Conservation (phyloP, 1,140 invertebrate genomes). For the Apolygus lucorum region DNA sequence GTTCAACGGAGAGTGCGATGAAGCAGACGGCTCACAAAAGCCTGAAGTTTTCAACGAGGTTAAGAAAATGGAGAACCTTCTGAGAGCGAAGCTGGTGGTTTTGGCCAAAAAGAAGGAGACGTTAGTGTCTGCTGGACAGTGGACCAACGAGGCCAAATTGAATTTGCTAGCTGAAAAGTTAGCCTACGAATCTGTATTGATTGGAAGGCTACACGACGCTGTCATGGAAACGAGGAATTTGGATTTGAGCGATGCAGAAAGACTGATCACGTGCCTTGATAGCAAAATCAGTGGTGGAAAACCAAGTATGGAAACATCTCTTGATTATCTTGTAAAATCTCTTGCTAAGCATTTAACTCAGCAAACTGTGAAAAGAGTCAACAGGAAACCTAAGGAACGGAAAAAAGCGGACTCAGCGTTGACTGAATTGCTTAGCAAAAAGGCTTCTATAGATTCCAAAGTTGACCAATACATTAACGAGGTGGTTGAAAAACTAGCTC, state of each 20-base stretch:
- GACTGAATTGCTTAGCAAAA: constrained; percentile 29
- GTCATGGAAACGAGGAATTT: constrained; percentile 37
- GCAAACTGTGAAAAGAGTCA: constrained; percentile 26
- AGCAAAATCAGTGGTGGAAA: constrained; percentile 30
- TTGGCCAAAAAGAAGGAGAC: constrained; percentile 52
- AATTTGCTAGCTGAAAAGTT: constrained; percentile 63
- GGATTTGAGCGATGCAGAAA: constrained; percentile 37
- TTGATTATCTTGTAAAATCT: constrained; percentile 31
- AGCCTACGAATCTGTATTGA: constrained; percentile 61
- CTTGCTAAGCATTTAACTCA: constrained; percentile 30
- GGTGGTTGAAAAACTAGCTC: constrained; percentile 47
- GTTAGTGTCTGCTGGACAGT: constrained; percentile 50
- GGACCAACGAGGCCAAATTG: constrained; percentile 54
- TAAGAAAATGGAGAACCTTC: constrained; percentile 39
- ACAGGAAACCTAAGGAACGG: constrained; percentile 29
- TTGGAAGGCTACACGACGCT: constrained; percentile 51
- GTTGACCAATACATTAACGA: constrained; percentile 30
- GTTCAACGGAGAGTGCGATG: constrained; percentile 28
- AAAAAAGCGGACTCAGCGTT: constrained; percentile 25
- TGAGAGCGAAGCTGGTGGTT: constrained; percentile 54
- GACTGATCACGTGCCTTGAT: constrained; percentile 33
- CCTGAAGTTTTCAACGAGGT: constrained; percentile 27
- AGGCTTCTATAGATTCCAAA: constrained; percentile 29
- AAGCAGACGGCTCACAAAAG: constrained; percentile 27
- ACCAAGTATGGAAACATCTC: constrained; percentile 30